These are phyloP conservation scores for Nebria salina DNA, from an alignment of 2,888 invertebrate species.

Conservation along the genomic window DNA sequence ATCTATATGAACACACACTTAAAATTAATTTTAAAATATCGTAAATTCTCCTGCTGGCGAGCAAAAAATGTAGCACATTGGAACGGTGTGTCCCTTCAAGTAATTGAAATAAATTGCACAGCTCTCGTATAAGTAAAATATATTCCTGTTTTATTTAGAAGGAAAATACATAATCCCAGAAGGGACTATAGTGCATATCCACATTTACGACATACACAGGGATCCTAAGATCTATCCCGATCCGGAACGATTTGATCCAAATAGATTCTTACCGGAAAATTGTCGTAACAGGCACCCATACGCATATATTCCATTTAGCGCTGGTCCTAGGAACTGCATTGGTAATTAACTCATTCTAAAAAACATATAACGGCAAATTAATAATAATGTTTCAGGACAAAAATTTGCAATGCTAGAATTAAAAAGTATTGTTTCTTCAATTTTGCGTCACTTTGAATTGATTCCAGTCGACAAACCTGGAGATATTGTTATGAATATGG, in stretches of 20 bases:
- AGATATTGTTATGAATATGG: background rate
- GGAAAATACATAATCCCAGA: constrained; percentile 58
- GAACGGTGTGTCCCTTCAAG: too few relatives aligned
- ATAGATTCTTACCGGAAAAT: constrained; percentile 74
- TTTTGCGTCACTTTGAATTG: background rate
- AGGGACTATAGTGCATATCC: constrained; percentile 65
- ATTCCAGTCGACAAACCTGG: background rate
- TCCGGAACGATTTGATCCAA: constrained; percentile 74
- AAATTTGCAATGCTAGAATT: constrained; percentile 9
- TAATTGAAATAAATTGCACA: background rate
- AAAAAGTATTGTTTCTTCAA: background rate
- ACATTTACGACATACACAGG: constrained; percentile 73
- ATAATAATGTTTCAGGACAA: constrained; percentile 4
- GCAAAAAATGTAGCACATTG: too few relatives aligned
- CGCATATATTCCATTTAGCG: constrained; percentile 74
- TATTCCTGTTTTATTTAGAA: background rate
- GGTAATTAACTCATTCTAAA: constrained; percentile 60
- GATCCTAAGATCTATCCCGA: constrained; percentile 71
- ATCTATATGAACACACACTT: too few relatives aligned
- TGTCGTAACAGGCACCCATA: constrained; percentile 68
- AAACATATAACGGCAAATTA: background rate
- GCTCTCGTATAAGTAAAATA: background rate
- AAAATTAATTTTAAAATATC: too few relatives aligned
- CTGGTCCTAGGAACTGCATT: constrained; percentile 75
- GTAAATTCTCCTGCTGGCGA: too few relatives aligned